phyloP scores from a whole-genome alignment of 2,113 vertebrate species.

The Mormyrus lacerda region DNA sequence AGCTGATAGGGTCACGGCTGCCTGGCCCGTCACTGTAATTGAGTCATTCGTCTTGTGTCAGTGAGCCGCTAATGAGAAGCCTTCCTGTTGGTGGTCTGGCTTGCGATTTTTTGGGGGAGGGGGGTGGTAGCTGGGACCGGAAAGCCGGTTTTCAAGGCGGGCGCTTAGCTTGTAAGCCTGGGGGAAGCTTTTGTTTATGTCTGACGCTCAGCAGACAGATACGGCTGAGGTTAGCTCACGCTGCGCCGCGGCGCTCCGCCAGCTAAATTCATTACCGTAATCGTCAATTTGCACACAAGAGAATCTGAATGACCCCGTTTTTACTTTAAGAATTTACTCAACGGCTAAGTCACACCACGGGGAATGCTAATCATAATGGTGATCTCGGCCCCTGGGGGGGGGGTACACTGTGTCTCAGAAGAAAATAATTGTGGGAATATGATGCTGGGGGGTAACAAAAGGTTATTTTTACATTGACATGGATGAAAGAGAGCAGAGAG shows the following conservation, averaged over 20 bases:
- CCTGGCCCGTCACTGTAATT: constrained; percentile 27
- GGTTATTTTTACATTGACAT: constrained; percentile 8
- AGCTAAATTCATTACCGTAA: constrained; percentile 10
- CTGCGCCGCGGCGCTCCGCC: not conserved
- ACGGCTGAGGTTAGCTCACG: not conserved
- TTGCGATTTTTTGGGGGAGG: not conserved
- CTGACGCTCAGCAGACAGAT: not conserved
- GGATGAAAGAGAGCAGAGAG: not conserved
- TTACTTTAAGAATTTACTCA: not conserved
- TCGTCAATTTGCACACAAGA: not conserved
- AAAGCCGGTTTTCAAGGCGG: not conserved
- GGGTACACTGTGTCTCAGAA: not conserved
- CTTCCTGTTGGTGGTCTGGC: not conserved
- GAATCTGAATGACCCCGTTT: not conserved
- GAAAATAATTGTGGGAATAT: not conserved
- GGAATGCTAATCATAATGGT: constrained; percentile 2
- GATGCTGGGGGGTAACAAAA: not conserved
- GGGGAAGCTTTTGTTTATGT: not conserved
- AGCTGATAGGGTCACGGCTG: not conserved
- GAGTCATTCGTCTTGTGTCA: constrained; percentile 38
- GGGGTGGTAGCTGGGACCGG: not conserved
- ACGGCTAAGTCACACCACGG: not conserved
- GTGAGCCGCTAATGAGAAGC: constrained; percentile 29
- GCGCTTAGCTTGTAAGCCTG: not conserved
- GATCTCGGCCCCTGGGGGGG: not conserved